phyloP scores from a whole-genome alignment of 2,888 invertebrate genomes.

The Conchocele bisecta region DNA sequence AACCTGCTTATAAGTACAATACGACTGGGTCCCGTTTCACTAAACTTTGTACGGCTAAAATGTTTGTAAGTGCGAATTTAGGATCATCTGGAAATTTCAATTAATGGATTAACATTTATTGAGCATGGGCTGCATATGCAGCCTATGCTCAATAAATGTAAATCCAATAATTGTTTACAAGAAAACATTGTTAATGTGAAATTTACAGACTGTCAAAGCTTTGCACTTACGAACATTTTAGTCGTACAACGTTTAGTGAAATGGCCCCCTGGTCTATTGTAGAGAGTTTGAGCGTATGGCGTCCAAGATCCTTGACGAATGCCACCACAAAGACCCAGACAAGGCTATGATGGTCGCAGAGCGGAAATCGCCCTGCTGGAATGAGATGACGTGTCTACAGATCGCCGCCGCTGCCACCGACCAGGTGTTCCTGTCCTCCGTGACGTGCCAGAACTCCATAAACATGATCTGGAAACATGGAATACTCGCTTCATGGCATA shows the following conservation, averaged over 20 bases:
- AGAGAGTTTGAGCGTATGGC: conserved; percentile 82
- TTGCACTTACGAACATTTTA: not conserved
- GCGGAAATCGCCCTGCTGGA: conserved; percentile 78
- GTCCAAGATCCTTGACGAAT: conserved; percentile 79
- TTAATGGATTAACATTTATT: too few species aligned
- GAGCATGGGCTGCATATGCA: too few species aligned
- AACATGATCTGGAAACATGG: conserved; percentile 80
- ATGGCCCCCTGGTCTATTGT: too few species aligned
- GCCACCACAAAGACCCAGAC: conserved; percentile 78
- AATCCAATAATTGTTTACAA: not conserved
- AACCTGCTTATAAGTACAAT: too few species aligned
- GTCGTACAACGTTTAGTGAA: not conserved
- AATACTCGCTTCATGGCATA: conserved; percentile 64
- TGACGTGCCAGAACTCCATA: conserved; percentile 80
- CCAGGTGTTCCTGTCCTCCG: conserved; percentile 77
- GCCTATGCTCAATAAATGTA: too few species aligned
- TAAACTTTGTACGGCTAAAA: too few species aligned
- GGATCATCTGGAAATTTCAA: too few species aligned
- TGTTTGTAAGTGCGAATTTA: too few species aligned
- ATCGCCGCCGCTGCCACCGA: conserved; percentile 80
- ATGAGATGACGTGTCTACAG: conserved; percentile 80
- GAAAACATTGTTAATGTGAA: not conserved
- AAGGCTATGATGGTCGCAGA: conserved; percentile 82
- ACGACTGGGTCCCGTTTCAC: too few species aligned
- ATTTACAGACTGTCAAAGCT: too few species aligned